Evolutionary conservation across 2,113 vertebrate species (phyloP).

Genomic region (Macquaria ambigua): DNA sequence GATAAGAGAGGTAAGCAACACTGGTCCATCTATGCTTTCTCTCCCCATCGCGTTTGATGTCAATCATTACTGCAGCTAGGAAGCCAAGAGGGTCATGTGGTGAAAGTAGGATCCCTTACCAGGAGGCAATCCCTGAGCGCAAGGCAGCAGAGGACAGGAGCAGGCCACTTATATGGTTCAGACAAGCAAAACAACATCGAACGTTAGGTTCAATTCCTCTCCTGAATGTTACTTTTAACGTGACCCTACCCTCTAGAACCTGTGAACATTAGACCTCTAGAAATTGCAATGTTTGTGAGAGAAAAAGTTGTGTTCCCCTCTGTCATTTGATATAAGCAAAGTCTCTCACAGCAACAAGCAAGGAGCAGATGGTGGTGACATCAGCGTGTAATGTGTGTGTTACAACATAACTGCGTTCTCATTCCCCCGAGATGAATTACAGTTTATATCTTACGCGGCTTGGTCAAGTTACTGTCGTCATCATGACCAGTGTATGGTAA

Average conservation of each 20-base stretch:
- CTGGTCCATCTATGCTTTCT: not conserved
- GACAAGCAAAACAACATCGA: not conserved
- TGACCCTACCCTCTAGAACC: not conserved
- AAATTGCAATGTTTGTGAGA: not conserved
- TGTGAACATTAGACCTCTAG: not conserved
- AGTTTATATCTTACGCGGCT: not conserved
- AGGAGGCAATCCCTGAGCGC: not conserved
- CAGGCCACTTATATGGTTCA: not conserved
- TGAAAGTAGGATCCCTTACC: not conserved
- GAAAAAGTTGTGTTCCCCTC: not conserved
- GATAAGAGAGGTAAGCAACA: not conserved
- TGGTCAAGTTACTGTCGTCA: conserved; percentile 37
- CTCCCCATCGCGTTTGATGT: not conserved
- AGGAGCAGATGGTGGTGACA: conserved; percentile 27
- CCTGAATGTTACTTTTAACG: not conserved
- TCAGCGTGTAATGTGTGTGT: not conserved
- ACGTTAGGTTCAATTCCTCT: not conserved
- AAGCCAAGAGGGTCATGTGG: not conserved
- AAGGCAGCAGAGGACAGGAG: not conserved
- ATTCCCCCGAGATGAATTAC: conserved; percentile 14
- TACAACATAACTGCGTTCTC: not conserved
- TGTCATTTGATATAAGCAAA: not conserved
- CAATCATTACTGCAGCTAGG: not conserved
- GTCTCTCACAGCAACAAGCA: conserved; percentile 10
- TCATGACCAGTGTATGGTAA: conserved; percentile 33